Evolutionary conservation across 2,797 vertebrate genomes (phyloP).

Genomic region (Manis pentadactyla): DNA sequence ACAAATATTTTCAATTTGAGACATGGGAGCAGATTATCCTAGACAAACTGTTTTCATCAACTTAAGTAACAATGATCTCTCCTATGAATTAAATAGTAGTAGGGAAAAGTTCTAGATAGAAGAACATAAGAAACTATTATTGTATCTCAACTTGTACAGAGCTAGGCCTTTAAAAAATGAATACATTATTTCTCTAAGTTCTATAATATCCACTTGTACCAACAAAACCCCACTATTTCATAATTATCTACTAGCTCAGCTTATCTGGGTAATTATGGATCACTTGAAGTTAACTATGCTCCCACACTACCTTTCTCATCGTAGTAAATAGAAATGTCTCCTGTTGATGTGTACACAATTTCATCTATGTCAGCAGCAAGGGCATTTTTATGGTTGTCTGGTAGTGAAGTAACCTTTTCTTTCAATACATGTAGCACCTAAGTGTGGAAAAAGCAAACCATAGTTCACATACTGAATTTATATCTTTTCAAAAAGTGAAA

Average conservation of each 20-base stretch:
- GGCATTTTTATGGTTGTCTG: constrained; percentile 90
- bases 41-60: constrained; percentile 5
- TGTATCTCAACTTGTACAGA: not conserved
- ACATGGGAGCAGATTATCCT: not conserved
- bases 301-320: constrained; percentile 91
- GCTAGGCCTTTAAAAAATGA: constrained; percentile 14
- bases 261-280: not conserved
- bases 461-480: not conserved
- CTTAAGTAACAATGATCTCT: not conserved
- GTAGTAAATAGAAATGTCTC: constrained; percentile 94
- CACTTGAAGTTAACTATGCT: not conserved
- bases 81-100: not conserved
- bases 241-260: not conserved
- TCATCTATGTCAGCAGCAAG: constrained; percentile 92
- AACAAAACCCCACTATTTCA: not conserved
- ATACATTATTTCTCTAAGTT: not conserved
- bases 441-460: constrained; percentile 77
- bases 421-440: constrained; percentile 93
- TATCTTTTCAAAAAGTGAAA: constrained; percentile 46
- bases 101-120: not conserved
- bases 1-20: constrained; percentile 35
- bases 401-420: constrained; percentile 91
- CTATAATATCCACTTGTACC: not conserved
- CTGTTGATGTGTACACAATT: constrained; percentile 92
- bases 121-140: not conserved